phyloP scores from a whole-genome alignment of 2,888 invertebrate genomes.

The Drosophila mimetica region DNA sequence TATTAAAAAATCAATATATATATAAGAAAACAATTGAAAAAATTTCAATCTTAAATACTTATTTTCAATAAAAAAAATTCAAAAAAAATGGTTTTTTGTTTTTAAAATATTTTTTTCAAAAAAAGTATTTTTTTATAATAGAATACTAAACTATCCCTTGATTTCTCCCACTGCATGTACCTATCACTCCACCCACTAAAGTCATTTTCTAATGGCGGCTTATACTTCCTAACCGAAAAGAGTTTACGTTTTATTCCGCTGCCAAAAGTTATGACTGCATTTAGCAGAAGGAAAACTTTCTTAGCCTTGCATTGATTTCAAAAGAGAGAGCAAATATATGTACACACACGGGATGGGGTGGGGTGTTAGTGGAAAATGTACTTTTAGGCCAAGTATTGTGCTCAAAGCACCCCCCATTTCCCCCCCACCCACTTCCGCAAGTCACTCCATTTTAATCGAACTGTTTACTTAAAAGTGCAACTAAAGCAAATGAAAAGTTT shows the following conservation, averaged over 20 bases:
- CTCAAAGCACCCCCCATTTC: slow-evolving; percentile 29
- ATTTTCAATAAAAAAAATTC: too few relatives aligned
- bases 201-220: slow-evolving; percentile 70
- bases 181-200: slow-evolving; percentile 24
- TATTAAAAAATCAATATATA: too few relatives aligned
- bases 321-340: slow-evolving; percentile 50
- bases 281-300: slow-evolving; percentile 67
- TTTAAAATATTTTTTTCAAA: too few relatives aligned
- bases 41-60: too few relatives aligned
- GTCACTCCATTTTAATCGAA: slow-evolving; percentile 72
- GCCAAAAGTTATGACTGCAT: slow-evolving; percentile 80
- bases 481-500: slow-evolving; percentile 75
- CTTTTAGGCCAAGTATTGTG: slow-evolving; percentile 68
- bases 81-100: too few relatives aligned
- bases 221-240: slow-evolving; percentile 64
- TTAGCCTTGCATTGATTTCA: slow-evolving; percentile 73
- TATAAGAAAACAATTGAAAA: too few relatives aligned
- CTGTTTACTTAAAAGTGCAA: slow-evolving; percentile 77
- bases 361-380: too few relatives aligned
- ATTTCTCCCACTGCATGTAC: slow-evolving; percentile 12
- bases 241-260: slow-evolving; percentile 53
- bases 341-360: slow-evolving; percentile 7
- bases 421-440: slow-evolving; percentile 15
- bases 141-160: not conserved
- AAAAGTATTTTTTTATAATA: too few relatives aligned